Percentiles rank a stretch among this genome's conserved stretches.
Evolutionary conservation across 2,113 vertebrate genomes (phyloP).

Genomic region (Agapornis roseicollis): DNA sequence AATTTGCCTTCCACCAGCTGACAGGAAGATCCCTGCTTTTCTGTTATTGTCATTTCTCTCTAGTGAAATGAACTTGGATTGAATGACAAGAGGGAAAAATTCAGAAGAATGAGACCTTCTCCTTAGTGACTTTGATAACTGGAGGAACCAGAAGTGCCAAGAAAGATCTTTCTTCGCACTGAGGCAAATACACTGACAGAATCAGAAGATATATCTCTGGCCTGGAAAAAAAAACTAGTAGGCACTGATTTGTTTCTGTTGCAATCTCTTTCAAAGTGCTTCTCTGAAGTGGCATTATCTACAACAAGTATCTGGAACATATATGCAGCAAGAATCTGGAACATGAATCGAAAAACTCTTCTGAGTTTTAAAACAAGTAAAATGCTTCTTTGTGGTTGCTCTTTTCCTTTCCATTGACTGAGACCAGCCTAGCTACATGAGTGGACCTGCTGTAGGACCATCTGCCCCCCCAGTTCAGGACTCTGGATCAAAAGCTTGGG

Average conservation of each 20-base stretch:
- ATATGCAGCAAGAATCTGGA: neutral
- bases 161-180: neutral
- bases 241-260: neutral
- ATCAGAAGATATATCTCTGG: neutral
- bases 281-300: neutral
- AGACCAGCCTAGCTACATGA: neutral
- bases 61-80: neutral
- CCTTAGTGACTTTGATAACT: neutral
- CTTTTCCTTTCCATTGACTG: neutral
- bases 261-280: neutral
- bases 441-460: neutral
- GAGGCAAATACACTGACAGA: neutral
- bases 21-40: neutral
- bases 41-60: neutral
- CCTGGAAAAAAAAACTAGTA: neutral
- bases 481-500: neutral
- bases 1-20: neutral
- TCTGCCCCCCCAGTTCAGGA: neutral
- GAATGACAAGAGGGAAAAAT: neutral
- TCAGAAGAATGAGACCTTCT: neutral
- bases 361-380: neutral
- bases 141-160: neutral
- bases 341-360: neutral
- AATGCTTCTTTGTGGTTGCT: neutral
- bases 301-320: neutral